Base-by-base conservation (phyloP, 2,888 invertebrate genomes). In the Leptodirus hochenwartii region DNA sequence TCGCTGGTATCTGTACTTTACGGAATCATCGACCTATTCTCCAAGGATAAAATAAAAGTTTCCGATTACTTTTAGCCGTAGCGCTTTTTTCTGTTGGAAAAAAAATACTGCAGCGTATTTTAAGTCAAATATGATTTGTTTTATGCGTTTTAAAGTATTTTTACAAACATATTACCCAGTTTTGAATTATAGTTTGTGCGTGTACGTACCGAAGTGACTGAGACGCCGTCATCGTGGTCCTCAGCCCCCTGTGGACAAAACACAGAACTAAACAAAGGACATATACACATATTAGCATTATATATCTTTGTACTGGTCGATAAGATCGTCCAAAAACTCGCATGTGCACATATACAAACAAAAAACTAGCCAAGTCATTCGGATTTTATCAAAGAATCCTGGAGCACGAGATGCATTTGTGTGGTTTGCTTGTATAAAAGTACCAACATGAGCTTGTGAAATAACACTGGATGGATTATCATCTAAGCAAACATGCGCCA, bases 191-290 rank as follows among this genome's bases (percentile, higher is more conserved):
- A n/a, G n/a, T n/a, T n/a, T n/a, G n/a, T n/a, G n/a, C n/a, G n/a
- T n/a, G n/a, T 53, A 71, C 76, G 74, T 59, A 79, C 78, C 56
- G 76, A 74, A 42, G 64, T 63, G 44, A 69, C 62, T 41, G 68
- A 68, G 46, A 66, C 71, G 49, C 73, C 62, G 54, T 79, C 78
- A 51, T 77, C 77, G 48, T n/a, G n/a, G n/a, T 78, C 77, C 45
- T 76, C 74, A 40, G 64, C 59, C 43, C 68, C 69, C 71, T 72
- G 69, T 43, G 55, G 62, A 63, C 51, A 63, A 35, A 57, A 51
- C 46, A 51, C 47, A 52, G 42, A 42, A 43, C 47, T 51, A 52
- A 50, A 51, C 48, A 53, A 52, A 54, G 51, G 50, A 49, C 47
- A 50, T 45, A n/a, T 51, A 50, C 52, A 54, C 53, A 54, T 54